Conservation (phyloP, 1,140 invertebrate genomes). For the Drosophila saltans region DNA sequence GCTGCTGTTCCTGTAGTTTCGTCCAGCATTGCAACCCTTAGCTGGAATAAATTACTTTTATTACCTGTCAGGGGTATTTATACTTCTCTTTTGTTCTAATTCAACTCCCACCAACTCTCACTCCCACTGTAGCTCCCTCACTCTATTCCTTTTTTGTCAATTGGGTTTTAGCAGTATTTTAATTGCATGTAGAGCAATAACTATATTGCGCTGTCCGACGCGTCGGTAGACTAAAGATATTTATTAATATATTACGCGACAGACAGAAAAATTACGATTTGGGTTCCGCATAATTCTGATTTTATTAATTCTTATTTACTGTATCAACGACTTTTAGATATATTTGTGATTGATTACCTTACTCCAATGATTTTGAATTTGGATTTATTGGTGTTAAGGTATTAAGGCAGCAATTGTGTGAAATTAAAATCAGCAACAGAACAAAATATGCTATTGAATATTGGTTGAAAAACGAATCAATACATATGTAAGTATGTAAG, state of each 20-base stretch:
- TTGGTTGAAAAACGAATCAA: too few species aligned
- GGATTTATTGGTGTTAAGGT: too few species aligned
- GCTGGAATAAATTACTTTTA: slow-evolving; percentile 82
- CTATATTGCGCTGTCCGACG: slow-evolving; percentile 75
- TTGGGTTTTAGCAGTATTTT: slow-evolving; percentile 77
- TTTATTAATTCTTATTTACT: slow-evolving; percentile 78
- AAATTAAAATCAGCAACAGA: too few species aligned
- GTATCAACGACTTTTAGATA: slow-evolving; percentile 76
- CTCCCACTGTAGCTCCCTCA: background rate
- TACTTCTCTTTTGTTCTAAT: slow-evolving; percentile 19
- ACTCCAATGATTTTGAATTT: too few species aligned
- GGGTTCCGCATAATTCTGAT: slow-evolving; percentile 64
- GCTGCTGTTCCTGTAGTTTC: slow-evolving; percentile 34
- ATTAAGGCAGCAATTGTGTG: too few species aligned
- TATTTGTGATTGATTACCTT: slow-evolving; percentile 13
- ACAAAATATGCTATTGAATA: too few species aligned
- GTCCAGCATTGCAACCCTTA: slow-evolving; percentile 74
- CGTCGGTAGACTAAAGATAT: slow-evolving; percentile 80
- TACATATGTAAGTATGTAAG: too few species aligned
- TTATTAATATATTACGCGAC: slow-evolving; percentile 80
- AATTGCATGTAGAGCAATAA: slow-evolving; percentile 82
- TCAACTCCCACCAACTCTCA: slow-evolving; percentile 1
- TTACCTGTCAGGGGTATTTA: slow-evolving; percentile 82
- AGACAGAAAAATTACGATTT: slow-evolving; percentile 34
- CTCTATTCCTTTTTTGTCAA: slow-evolving; percentile 46